These are phyloP conservation scores for Halesus radiatus DNA, from an alignment of 1,140 invertebrate species.

Conservation along the genomic window DNA sequence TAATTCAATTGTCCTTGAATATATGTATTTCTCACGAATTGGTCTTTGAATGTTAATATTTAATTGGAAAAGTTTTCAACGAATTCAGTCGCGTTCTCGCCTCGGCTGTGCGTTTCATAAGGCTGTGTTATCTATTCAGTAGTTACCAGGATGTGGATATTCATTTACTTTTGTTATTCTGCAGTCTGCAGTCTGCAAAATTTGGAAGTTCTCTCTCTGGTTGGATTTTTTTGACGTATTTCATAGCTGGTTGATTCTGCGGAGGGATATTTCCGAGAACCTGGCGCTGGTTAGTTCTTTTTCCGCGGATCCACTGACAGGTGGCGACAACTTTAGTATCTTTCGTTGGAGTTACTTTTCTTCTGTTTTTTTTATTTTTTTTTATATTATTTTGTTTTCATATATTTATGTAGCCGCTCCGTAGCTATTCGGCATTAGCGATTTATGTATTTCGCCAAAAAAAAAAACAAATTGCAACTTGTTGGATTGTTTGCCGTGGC, in stretches of 20 bases:
- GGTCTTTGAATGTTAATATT: no score
- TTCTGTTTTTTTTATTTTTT: neutral
- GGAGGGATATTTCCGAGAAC: neutral
- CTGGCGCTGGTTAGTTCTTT: conserved; percentile 12
- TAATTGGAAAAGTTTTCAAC: no score
- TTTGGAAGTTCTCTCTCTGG: neutral
- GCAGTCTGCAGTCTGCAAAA: conserved; percentile 2
- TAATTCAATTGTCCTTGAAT: no score
- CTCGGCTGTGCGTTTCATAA: no score
- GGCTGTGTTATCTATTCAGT: no score
- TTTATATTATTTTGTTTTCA: no score
- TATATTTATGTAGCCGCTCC: neutral
- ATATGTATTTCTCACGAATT: no score
- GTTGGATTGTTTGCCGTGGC: no score
- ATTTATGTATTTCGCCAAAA: neutral
- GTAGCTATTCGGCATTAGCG: neutral
- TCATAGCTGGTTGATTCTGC: conserved; percentile 16
- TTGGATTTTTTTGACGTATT: conserved; percentile 1
- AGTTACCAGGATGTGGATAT: no score
- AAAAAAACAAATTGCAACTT: neutral
- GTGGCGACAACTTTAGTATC: conserved; percentile 3
- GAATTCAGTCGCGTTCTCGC: no score
- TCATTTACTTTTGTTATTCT: conserved; percentile 3
- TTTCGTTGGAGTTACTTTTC: neutral
- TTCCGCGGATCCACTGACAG: neutral